Evolutionary conservation across 2,113 vertebrate genomes (phyloP).

Genomic region (Oophaga pumilio): DNA sequence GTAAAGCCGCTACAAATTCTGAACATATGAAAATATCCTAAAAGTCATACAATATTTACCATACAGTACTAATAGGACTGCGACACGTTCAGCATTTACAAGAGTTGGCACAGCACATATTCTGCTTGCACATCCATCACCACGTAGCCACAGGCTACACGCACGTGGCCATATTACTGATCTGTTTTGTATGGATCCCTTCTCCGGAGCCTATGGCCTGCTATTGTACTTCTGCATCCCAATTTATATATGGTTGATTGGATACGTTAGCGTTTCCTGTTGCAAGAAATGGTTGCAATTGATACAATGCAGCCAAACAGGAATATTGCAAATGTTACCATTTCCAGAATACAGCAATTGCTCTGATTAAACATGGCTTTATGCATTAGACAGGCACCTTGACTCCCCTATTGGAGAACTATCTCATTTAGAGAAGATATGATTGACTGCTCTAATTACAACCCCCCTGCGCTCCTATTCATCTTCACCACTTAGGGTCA

Average conservation of each 20-base stretch:
- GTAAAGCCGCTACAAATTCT: too few species aligned
- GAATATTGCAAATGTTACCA: neutral
- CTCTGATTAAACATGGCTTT: neutral
- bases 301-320: neutral
- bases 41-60: too few species aligned
- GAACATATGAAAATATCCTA: too few species aligned
- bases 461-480: constrained; percentile 23
- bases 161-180: too few species aligned
- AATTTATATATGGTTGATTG: neutral
- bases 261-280: too few species aligned
- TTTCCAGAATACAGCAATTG: neutral
- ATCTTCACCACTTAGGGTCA: constrained; percentile 53
- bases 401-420: constrained; percentile 14
- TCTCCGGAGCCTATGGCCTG: too few species aligned
- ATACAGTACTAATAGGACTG: too few species aligned
- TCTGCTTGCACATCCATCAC: too few species aligned
- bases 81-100: too few species aligned
- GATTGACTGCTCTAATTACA: constrained; percentile 56
- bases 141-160: too few species aligned
- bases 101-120: too few species aligned
- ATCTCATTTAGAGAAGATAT: constrained; percentile 15
- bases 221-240: neutral
- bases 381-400: constrained; percentile 5
- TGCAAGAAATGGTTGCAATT: neutral
- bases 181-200: too few species aligned